A percentile compares a stretch with the other conserved stretches of the same genome.
These are phyloP conservation scores for roundworm (Caenorhabditis elegans) DNA, from an alignment of 1,140 invertebrate species.

Conservation along the genomic window DNA sequence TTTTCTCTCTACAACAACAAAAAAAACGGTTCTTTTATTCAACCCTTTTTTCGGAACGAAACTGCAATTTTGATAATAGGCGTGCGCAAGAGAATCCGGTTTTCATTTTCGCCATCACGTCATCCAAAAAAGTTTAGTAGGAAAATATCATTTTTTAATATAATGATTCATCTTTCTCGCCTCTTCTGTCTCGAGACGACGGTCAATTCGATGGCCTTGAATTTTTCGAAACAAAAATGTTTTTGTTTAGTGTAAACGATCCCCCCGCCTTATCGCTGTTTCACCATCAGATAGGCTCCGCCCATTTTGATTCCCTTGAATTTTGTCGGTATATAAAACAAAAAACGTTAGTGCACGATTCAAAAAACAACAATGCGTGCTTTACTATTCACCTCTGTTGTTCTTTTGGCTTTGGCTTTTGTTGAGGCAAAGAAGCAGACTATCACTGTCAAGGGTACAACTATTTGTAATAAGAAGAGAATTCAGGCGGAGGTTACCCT, in stretches of 20 bases:
- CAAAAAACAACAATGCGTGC: constrained; percentile 10
- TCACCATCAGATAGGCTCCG: no score
- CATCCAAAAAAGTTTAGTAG: no score
- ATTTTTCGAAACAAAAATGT: no score
- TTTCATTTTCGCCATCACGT: not conserved
- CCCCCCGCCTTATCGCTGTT: no score
- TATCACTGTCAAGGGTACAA: constrained; percentile 31
- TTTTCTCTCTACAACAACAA: no score
- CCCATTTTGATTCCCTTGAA: not conserved
- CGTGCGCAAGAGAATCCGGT: not conserved
- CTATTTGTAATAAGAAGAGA: constrained; percentile 25
- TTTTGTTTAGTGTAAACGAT: no score
- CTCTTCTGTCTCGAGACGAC: no score
- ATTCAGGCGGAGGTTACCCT: constrained; percentile 8
- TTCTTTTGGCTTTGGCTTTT: not conserved
- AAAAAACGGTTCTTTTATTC: constrained; percentile 21
- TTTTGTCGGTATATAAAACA: constrained; percentile 14
- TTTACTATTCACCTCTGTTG: constrained; percentile 3
- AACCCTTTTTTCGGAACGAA: not conserved
- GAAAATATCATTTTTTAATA: no score
- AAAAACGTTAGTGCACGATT: not conserved
- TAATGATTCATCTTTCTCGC: constrained; percentile 19
- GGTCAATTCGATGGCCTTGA: no score
- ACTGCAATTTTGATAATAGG: not conserved
- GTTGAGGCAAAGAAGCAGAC: constrained; percentile 5